Evolutionary conservation across 2,797 vertebrate species (phyloP).

Genomic region (Botia almorhae): DNA sequence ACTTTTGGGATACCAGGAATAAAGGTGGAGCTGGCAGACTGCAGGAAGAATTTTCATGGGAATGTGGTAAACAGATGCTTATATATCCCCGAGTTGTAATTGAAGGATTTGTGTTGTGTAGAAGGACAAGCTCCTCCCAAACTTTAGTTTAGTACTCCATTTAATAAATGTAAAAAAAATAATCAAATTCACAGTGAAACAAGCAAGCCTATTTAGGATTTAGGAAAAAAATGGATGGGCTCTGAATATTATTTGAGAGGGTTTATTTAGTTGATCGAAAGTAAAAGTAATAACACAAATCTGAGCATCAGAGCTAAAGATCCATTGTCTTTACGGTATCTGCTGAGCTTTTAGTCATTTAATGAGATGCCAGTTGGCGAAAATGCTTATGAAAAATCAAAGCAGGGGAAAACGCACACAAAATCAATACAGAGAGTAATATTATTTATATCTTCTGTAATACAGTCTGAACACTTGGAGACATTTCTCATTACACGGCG

Average conservation of each 20-base stretch:
- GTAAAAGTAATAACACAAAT: conserved; percentile 21
- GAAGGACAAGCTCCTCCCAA: not conserved
- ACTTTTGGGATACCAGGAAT: not conserved
- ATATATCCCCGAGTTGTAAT: not conserved
- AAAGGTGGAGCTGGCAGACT: not conserved
- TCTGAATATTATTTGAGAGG: not conserved
- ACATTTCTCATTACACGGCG: conserved; percentile 48
- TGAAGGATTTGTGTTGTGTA: not conserved
- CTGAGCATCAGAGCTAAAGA: not conserved
- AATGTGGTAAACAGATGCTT: not conserved
- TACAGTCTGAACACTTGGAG: conserved; percentile 43
- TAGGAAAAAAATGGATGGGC: not conserved
- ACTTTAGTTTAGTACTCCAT: not conserved
- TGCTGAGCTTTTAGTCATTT: conserved; percentile 16
- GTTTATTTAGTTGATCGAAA: not conserved
- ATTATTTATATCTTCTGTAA: conserved; percentile 50
- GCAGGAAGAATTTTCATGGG: not conserved
- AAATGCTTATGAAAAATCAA: conserved; percentile 51
- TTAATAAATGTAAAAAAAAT: not conserved
- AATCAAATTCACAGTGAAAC: not conserved
- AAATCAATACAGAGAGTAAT: conserved; percentile 56
- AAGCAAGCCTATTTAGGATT: not conserved
- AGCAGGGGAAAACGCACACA: conserved; percentile 42
- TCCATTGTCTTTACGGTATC: not conserved
- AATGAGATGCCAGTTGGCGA: conserved; percentile 16